Conservation (phyloP, 2,888 invertebrate genomes). For the Phengaris alcon region DNA sequence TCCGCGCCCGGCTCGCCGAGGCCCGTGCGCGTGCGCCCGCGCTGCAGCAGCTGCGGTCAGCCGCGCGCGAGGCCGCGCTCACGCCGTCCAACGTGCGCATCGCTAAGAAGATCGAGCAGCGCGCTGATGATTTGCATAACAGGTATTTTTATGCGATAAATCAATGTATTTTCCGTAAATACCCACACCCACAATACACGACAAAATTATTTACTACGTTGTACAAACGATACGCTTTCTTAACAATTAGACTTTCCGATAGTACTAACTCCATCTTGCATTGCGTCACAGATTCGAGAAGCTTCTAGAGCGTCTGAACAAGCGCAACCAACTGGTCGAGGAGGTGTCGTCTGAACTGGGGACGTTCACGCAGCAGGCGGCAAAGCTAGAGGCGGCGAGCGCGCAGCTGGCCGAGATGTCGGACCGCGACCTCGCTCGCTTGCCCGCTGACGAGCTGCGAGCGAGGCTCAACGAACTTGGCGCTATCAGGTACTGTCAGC, state of each 20-base stretch:
- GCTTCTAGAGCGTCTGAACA: slow-evolving; percentile 87
- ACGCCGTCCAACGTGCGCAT: slow-evolving; percentile 91
- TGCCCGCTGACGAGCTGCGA: slow-evolving; percentile 80
- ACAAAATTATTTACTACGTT: too few species aligned
- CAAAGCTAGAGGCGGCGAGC: slow-evolving; percentile 85
- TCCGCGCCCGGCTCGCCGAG: slow-evolving; percentile 89
- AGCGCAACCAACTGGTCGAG: slow-evolving; percentile 90
- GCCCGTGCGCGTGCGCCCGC: slow-evolving; percentile 92
- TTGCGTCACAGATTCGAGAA: slow-evolving; percentile 86
- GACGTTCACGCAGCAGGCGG: slow-evolving; percentile 83
- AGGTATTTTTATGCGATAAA: slow-evolving; percentile 47
- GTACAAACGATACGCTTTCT: too few species aligned
- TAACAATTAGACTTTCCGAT: too few species aligned
- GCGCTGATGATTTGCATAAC: slow-evolving; percentile 90
- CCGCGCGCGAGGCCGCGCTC: slow-evolving; percentile 88
- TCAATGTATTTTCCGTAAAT: too few species aligned
- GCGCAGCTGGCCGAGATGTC: slow-evolving; percentile 73
- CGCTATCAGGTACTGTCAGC: slow-evolving; percentile 65
- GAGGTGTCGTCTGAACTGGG: slow-evolving; percentile 85
- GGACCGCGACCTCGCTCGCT: slow-evolving; percentile 81
- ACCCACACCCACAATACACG: too few species aligned
- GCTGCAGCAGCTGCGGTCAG: slow-evolving; percentile 88
- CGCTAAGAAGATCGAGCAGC: slow-evolving; percentile 92
- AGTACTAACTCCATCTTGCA: too few species aligned
- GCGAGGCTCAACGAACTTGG: slow-evolving; percentile 73